A percentile compares a stretch with the other conserved stretches of the same genome.
Evolutionary conservation across 2,888 invertebrate species (phyloP).

Genomic region (Gisinianus flammeolus): DNA sequence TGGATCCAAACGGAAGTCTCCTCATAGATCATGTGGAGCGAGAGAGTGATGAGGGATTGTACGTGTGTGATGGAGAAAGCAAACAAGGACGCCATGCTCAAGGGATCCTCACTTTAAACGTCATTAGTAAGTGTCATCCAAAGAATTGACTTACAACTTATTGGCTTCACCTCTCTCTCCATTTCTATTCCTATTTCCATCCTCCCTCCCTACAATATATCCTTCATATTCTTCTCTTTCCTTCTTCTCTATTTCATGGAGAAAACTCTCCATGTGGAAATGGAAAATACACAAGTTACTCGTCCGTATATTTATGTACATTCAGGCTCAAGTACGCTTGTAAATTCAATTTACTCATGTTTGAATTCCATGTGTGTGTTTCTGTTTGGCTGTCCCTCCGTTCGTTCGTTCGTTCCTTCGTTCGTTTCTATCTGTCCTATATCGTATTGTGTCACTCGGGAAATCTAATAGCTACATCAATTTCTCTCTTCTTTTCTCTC

Average conservation of each 20-base stretch:
- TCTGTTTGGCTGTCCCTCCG: neutral
- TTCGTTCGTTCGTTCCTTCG: neutral
- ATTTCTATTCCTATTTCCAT: neutral
- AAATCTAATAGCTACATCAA: neutral
- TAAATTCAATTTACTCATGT: constrained; percentile 29
- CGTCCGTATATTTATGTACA: too few relatives aligned
- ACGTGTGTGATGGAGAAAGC: constrained; percentile 63
- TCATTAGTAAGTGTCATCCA: constrained; percentile 63
- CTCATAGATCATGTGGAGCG: constrained; percentile 63
- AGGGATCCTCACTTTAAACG: constrained; percentile 62
- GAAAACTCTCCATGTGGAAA: neutral
- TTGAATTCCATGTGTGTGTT: constrained; percentile 18
- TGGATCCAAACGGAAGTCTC: constrained; percentile 62
- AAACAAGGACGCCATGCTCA: constrained; percentile 63
- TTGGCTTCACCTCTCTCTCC: neutral
- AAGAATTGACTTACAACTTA: neutral
- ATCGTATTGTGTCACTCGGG: constrained; percentile 10
- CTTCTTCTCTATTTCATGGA: neutral
- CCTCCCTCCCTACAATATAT: neutral
- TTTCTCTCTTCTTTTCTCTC: neutral
- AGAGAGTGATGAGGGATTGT: constrained; percentile 63
- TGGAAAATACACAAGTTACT: too few relatives aligned
- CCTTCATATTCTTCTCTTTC: constrained; percentile 9
- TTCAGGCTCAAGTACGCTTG: neutral
- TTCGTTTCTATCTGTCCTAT: neutral